Percentiles rank a stretch among this genome's conserved stretches.
Evolutionary conservation across 2,113 vertebrate species (phyloP).

Genomic region (Hippocampus barbouri): DNA sequence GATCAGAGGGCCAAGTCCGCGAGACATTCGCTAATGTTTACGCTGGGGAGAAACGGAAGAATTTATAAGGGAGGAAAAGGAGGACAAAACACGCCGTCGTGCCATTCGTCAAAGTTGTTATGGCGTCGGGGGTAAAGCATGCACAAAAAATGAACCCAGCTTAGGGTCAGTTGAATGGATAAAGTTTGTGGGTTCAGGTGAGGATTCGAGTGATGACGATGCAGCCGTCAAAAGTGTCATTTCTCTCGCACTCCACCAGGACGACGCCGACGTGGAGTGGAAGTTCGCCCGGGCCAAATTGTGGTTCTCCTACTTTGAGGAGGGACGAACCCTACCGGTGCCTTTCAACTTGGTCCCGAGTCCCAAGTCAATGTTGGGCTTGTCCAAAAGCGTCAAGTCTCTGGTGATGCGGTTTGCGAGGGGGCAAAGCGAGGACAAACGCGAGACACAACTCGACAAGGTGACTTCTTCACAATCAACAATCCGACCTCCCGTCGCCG

Average conservation of each 20-base stretch:
- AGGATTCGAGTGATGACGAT: background rate
- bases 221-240: background rate
- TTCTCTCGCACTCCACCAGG: conserved; percentile 59
- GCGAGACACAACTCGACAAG: conserved; percentile 85
- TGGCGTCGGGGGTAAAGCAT: background rate
- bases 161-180: too few relatives aligned
- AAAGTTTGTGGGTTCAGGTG: too few relatives aligned
- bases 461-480: conserved; percentile 50
- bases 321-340: conserved; percentile 92
- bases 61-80: background rate
- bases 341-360: conserved; percentile 98
- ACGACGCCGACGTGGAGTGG: conserved; percentile 97
- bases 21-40: conserved; percentile 2
- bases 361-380: conserved; percentile 85
- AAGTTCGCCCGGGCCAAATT: conserved; percentile 97
- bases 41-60: background rate
- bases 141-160: background rate
- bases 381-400: conserved; percentile 76
- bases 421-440: conserved; percentile 65
- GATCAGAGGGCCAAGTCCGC: background rate
- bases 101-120: background rate
- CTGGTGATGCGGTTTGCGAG: conserved; percentile 69
- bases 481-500: background rate
- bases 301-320: conserved; percentile 99
- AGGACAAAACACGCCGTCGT: background rate